Base-by-base conservation (phyloP, 2,797 vertebrate genomes). In the Lacerta agilis region DNA sequence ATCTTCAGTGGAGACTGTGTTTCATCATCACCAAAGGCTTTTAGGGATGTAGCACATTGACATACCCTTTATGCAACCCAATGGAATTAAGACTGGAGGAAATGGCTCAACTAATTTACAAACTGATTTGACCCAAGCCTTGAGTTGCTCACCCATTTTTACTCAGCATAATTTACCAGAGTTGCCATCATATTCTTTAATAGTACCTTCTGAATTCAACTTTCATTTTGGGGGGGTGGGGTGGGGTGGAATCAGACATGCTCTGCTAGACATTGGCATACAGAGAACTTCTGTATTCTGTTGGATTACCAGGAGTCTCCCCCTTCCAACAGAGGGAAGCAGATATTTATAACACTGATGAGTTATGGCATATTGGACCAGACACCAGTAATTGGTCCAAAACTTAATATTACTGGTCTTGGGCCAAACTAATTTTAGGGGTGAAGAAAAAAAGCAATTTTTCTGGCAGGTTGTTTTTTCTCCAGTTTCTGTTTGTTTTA, bases 371-470 rank as follows among this genome's bases (percentile, higher is more conserved):
- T 45, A 66, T 1, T 83, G 84, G n/a, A 91, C 67, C 41, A 90
- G 87, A 88, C 41, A 82, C 45, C 85, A 43, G 9, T 72, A 79
- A 87, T 17, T 43, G 64, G 25, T 49, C 82, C 79, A 88, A 82
- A 72, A 87, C 76, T 85, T 58, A 64, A 25, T 64, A 80, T 25
- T 61, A 17, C 36, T 79, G 29, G 29, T 58, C 43, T 25, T 45
- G 27, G 84, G 90, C 79, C 88, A 91, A 80, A 72, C 73, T 83
- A 66, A 84, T 82, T 86, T 82, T n/a, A n/a, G 76, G 33, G 73
- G 89, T 90, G 87, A 92, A 85, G 72, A 91, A 90, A 83, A 83
- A 55, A 87, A 87, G 88, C 41, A 64, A 49, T 49, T 89, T 86
- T 89, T 83, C 75, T 88, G 72, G 61, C 79, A 84, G 88, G 72